These are phyloP conservation scores for Heterodera carotae DNA, from an alignment of 1,140 invertebrate species.

Conservation along the genomic window DNA sequence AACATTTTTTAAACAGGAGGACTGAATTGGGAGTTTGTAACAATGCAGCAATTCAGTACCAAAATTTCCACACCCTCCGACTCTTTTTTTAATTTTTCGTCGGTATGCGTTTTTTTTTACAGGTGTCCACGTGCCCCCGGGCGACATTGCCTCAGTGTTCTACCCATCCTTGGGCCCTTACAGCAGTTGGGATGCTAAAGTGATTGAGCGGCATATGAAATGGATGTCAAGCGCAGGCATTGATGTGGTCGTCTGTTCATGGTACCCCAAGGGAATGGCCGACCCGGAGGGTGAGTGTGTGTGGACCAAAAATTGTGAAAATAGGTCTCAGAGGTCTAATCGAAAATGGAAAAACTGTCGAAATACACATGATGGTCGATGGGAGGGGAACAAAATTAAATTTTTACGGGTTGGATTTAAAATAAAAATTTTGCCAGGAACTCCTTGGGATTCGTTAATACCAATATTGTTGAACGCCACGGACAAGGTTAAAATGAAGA, in stretches of 20 bases:
- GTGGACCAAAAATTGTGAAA: constrained; percentile 18
- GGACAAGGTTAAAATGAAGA: constrained; percentile 66
- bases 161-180: constrained; percentile 69
- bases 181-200: constrained; percentile 66
- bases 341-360: too few relatives aligned
- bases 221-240: constrained; percentile 56
- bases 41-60: too few relatives aligned
- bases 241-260: constrained; percentile 51
- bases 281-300: constrained; percentile 44
- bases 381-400: too few relatives aligned
- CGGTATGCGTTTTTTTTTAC: constrained; percentile 18
- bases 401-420: background rate
- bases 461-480: constrained; percentile 61
- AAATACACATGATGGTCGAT: too few relatives aligned
- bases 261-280: constrained; percentile 48
- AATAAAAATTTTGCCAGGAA: constrained; percentile 29
- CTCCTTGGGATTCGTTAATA: constrained; percentile 54
- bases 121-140: constrained; percentile 65
- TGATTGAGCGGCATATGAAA: constrained; percentile 67
- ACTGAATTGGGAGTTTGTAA: too few relatives aligned
- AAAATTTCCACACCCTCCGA: too few relatives aligned
- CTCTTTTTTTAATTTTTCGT: background rate
- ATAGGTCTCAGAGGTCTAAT: too few relatives aligned
- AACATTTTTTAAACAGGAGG: too few relatives aligned
- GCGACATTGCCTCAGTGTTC: constrained; percentile 69